phyloP scores from a whole-genome alignment of 2,113 vertebrate species.

The Solea senegalensis region DNA sequence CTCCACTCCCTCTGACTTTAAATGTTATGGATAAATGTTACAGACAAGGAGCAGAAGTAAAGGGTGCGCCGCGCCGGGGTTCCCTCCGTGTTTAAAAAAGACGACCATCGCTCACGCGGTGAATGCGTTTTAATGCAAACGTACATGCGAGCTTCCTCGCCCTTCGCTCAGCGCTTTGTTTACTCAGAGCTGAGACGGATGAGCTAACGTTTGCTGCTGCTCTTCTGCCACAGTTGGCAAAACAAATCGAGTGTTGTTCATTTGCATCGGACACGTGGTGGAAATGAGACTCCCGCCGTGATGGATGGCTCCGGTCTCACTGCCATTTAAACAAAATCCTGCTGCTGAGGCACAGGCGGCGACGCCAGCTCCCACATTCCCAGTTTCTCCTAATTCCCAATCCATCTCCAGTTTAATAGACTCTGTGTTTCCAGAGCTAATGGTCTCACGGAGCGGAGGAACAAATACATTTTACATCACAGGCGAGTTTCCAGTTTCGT shows the following conservation, averaged over 20 bases:
- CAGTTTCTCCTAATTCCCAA: background rate
- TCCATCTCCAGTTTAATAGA: constrained; percentile 2
- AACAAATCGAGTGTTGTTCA: constrained; percentile 5
- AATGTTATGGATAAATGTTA: background rate
- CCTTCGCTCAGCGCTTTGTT: background rate
- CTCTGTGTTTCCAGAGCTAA: background rate
- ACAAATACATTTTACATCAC: background rate
- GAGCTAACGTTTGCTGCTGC: background rate
- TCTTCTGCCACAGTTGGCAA: background rate
- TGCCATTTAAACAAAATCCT: background rate
- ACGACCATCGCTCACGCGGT: background rate
- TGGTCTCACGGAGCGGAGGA: background rate
- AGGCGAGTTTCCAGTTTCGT: too few species aligned
- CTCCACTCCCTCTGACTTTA: background rate
- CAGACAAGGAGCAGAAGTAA: background rate
- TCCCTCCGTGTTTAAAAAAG: background rate
- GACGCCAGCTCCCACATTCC: background rate
- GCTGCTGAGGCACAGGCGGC: background rate
- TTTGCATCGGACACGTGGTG: constrained; percentile 11
- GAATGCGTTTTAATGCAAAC: background rate
- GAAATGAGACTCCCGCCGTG: constrained; percentile 4
- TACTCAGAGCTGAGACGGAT: background rate
- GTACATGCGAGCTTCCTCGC: background rate
- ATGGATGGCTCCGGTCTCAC: constrained; percentile 2
- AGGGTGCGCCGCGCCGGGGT: background rate